Evolutionary conservation across 2,888 invertebrate genomes (phyloP).

Genomic region (Corbicula japonica): DNA sequence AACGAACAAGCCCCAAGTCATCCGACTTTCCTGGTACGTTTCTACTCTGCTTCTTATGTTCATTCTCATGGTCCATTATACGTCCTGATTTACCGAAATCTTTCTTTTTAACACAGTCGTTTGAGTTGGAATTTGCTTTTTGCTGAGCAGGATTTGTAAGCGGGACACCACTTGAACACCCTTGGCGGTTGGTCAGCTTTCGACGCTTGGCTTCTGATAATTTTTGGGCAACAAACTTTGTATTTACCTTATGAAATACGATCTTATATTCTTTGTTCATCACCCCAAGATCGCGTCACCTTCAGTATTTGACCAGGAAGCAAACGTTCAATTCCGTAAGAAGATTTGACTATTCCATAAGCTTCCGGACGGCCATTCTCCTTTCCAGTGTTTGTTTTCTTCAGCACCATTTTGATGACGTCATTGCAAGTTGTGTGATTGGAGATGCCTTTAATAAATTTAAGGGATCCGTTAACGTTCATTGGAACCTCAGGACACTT

Average conservation of each 20-base stretch:
- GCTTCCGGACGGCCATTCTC: slow-evolving; percentile 20
- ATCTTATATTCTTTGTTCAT: slow-evolving; percentile 34
- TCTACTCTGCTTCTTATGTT: too few relatives aligned
- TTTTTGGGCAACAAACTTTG: slow-evolving; percentile 27
- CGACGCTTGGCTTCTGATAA: slow-evolving; percentile 50
- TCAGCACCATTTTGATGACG: slow-evolving; percentile 56
- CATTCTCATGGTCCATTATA: too few relatives aligned
- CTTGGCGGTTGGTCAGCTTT: slow-evolving; percentile 27
- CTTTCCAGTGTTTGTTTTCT: slow-evolving; percentile 23
- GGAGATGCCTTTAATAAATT: slow-evolving; percentile 49
- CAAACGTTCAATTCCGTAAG: slow-evolving; percentile 49
- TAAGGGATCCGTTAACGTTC: slow-evolving; percentile 28
- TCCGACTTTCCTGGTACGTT: too few relatives aligned
- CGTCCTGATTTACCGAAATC: too few relatives aligned
- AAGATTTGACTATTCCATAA: slow-evolving; percentile 53
- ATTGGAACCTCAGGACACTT: slow-evolving; percentile 36
- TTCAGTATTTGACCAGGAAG: slow-evolving; percentile 53
- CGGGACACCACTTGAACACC: too few relatives aligned
- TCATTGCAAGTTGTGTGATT: slow-evolving; percentile 53
- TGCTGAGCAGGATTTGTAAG: too few relatives aligned
- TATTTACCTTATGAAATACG: slow-evolving; percentile 40
- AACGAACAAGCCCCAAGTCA: too few relatives aligned
- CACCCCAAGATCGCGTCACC: slow-evolving; percentile 52
- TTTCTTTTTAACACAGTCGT: too few relatives aligned
- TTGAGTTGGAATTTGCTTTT: too few relatives aligned